Conservation (phyloP, 2,888 invertebrate genomes). For the Cataglyphis altisquamis region DNA sequence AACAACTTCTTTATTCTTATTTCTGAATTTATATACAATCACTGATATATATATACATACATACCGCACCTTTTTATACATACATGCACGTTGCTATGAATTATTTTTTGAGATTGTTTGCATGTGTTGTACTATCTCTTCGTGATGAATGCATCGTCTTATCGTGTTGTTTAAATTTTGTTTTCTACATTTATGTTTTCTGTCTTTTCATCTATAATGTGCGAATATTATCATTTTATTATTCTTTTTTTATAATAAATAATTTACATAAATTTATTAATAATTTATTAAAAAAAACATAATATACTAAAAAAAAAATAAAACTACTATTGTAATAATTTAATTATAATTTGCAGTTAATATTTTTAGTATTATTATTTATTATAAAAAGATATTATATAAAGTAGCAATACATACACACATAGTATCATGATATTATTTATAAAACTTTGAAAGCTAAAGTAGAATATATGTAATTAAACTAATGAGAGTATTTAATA, state of each 20-base stretch:
- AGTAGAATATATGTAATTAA: background rate
- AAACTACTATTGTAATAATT: background rate
- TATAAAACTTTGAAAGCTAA: background rate
- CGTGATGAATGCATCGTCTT: conserved; percentile 3
- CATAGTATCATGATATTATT: background rate
- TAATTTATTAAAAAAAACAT: too few relatives aligned
- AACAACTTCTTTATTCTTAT: conserved; percentile 11
- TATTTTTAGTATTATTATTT: background rate
- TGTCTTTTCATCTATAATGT: background rate
- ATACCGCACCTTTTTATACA: background rate
- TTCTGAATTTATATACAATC: conserved; percentile 18
- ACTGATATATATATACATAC: background rate
- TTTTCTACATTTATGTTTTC: background rate
- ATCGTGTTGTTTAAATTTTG: background rate
- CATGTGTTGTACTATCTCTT: conserved; percentile 48
- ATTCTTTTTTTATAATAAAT: background rate
- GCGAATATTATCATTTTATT: background rate
- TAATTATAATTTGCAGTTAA: background rate
- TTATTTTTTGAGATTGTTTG: conserved; percentile 50
- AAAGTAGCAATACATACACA: too few relatives aligned
- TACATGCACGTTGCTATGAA: conserved; percentile 11
- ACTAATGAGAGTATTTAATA: background rate
- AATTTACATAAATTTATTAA: conserved; percentile 1
- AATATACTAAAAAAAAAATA: too few relatives aligned
- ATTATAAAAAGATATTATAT: background rate